Conservation (phyloP, 1,140 invertebrate species). For the Papilio dardanus region DNA sequence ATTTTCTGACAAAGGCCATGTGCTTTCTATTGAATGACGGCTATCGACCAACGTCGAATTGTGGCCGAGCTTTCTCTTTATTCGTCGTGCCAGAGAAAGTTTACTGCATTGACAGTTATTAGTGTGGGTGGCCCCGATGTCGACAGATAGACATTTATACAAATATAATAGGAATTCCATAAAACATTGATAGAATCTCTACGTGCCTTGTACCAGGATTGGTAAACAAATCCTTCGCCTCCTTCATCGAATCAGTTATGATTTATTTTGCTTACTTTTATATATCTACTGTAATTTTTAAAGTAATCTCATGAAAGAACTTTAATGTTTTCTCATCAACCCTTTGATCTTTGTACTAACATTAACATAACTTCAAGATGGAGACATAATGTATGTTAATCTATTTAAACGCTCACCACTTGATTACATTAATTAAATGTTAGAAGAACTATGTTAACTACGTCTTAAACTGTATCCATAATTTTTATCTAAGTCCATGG, state of each 20-base stretch:
- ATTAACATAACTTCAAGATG: no score
- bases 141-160: neutral
- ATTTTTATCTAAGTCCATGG: neutral
- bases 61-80: conserved; percentile 27
- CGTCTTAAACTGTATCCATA: neutral
- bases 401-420: neutral
- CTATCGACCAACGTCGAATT: conserved; percentile 3
- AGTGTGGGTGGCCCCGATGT: conserved; percentile 13
- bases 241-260: neutral
- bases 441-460: neutral
- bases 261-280: no score
- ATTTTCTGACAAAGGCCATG: conserved; percentile 5
- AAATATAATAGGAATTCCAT: neutral
- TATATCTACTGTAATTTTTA: no score
- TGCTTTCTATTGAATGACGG: neutral
- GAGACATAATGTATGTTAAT: neutral
- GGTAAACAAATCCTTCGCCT: neutral
- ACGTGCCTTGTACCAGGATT: neutral
- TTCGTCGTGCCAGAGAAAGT: conserved; percentile 29
- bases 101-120: conserved; percentile 18
- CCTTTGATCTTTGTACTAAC: no score
- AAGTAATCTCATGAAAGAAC: no score
- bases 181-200: neutral
- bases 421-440: neutral
- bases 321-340: no score